Evolutionary conservation across 2,888 invertebrate genomes (phyloP).

Genomic region (Lithophane semibrunnea): DNA sequence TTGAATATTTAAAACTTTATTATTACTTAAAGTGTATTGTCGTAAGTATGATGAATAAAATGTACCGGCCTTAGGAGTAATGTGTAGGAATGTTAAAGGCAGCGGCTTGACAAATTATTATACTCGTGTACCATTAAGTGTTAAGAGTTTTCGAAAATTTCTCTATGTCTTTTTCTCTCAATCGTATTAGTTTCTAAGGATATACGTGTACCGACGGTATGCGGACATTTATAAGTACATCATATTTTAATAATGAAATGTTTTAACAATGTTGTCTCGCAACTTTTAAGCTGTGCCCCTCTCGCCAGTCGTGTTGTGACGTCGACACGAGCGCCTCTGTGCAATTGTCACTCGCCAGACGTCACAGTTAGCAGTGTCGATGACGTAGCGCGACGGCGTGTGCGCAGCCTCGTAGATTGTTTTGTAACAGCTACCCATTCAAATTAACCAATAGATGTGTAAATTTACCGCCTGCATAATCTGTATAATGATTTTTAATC

Average conservation of each 20-base stretch:
- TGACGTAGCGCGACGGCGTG: conserved; percentile 38
- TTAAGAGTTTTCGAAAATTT: conserved; percentile 87
- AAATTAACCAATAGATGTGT: conserved; percentile 78
- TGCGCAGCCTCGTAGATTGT: conserved; percentile 73
- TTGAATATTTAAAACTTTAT: conserved; percentile 84
- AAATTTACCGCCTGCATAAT: conserved; percentile 84
- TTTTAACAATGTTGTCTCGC: conserved; percentile 78
- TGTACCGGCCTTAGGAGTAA: conserved; percentile 89
- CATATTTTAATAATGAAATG: conserved; percentile 78
- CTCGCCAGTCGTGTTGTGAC: conserved; percentile 32
- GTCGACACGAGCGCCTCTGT: conserved; percentile 53
- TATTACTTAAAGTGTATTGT: conserved; percentile 87
- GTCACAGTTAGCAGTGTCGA: conserved; percentile 34
- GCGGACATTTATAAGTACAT: conserved; percentile 66
- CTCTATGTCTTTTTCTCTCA: conserved; percentile 88
- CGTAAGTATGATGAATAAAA: conserved; percentile 83
- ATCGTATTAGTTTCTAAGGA: conserved; percentile 85
- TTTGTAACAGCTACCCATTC: conserved; percentile 76
- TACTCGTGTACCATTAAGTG: conserved; percentile 82
- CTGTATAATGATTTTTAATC: conserved; percentile 81
- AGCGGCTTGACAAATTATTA: conserved; percentile 83
- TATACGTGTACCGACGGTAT: conserved; percentile 62
- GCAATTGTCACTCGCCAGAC: conserved; percentile 31
- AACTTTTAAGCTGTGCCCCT: conserved; percentile 48
- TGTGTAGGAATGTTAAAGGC: conserved; percentile 82